Evolutionary conservation across 2,113 vertebrate species (phyloP), one percentile per base, ranked within the genome.

Genomic region (Sula dactylatra): DNA sequence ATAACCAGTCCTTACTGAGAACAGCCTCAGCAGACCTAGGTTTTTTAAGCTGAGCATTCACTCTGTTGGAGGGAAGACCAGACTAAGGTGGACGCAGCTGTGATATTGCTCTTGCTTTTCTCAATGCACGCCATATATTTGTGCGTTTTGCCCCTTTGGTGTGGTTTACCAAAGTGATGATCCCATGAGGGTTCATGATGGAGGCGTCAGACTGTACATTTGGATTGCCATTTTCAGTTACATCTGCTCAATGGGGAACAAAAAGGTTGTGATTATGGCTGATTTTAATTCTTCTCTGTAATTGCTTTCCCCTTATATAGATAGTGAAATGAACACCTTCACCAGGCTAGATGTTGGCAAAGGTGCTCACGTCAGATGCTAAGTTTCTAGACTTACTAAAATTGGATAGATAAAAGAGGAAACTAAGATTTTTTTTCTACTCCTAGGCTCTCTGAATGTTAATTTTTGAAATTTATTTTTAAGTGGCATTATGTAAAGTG

Each of bases 51-150:
- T 47, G 38, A 10, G 1, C 1, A 0, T 82, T 85, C 55, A 26
- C 24, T 31, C 18, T 2, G 0, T n/a, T 61, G 31, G 9, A 71
- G 34, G 26, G 15, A 85, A 90, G 47, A 79, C 11, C 31, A 76
- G 45, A 36, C 50, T 61, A 52, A 56, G 19, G 31, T 52, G 21
- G 45, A 36, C 21, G 67, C 42, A 82, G 4, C 14, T 10, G 40
- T 73, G 40, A 7, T 45, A 45, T 25, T 81, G 69, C 32, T 82
- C 50, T 49, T 56, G 19, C 25, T 82, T 50, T 77, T 72, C 65
- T 47, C n/a, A 26, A 6, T 0, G 0, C 12, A n/a, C 10, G 18
- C 14, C 19, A 42, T 24, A 1, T 19, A 9, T 55, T 5, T 42
- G 22, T 54, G 40, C 1, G 1, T 52, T 93, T 86, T 56, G 9